phyloP scores from a whole-genome alignment of 2,888 invertebrate genomes.

The Campoplex nolae region DNA sequence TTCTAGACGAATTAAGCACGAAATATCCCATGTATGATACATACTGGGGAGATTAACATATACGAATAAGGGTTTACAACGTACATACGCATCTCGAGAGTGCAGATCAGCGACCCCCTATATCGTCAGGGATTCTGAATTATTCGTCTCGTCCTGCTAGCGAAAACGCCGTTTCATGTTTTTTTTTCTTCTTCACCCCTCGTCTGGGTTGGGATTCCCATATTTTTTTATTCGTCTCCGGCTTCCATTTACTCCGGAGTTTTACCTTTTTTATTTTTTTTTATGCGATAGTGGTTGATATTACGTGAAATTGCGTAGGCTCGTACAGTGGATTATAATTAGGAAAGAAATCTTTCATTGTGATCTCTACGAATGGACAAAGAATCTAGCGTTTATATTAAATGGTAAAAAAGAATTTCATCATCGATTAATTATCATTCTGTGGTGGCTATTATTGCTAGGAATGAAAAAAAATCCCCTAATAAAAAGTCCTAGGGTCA shows the following conservation, averaged over 20 bases:
- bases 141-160: slow-evolving; percentile 62
- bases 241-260: not conserved
- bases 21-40: slow-evolving; percentile 17
- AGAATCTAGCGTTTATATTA: not conserved
- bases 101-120: slow-evolving; percentile 44
- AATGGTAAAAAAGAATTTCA: slow-evolving; percentile 4
- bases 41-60: slow-evolving; percentile 30
- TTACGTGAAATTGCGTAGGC: slow-evolving; percentile 20
- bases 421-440: slow-evolving; percentile 1
- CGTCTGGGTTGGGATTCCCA: slow-evolving; percentile 15
- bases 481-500: too few species aligned
- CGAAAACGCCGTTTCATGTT: slow-evolving; percentile 49
- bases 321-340: not conserved
- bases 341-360: not conserved
- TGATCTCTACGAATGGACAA: not conserved
- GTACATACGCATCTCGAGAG: slow-evolving; percentile 45
- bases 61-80: slow-evolving; percentile 33
- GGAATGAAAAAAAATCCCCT: not conserved
- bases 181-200: slow-evolving; percentile 4
- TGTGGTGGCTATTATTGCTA: not conserved
- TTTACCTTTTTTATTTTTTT: not conserved
- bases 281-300: not conserved
- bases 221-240: slow-evolving; percentile 28
- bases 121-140: slow-evolving; percentile 55
- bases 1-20: not conserved